Evolutionary conservation across 2,888 invertebrate species (phyloP), one percentile per base, ranked within the genome.

Genomic region (Cheilosia soror): DNA sequence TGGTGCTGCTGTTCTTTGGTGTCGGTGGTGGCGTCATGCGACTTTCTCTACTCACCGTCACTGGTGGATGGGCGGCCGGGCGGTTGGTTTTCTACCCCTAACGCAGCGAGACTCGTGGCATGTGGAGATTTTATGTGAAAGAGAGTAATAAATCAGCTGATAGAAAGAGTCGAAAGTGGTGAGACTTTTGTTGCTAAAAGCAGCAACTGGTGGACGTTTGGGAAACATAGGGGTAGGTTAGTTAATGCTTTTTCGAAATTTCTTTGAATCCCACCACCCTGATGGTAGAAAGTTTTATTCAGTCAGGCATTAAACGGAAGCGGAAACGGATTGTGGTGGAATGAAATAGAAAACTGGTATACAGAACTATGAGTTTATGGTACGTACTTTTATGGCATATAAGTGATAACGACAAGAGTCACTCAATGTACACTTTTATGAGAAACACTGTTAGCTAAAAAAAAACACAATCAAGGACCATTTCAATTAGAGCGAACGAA

Each of bases 191-290:
- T 76, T 69, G 69, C 44, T 6, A 4, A 40, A 5, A 9, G 57
- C 72, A 69, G 65, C 80, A 85, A 85, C 80, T 84, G 75, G 84
- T 84, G 83, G 83, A 40, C 13, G 58, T 5, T 11, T 20, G 7
- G 4, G 15, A 2, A 47, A 55, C 37, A 53, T 55, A 15, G 57
- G 40, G 83, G 71, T 72, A 55, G 72, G 71, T 78, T 49, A 62
- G 51, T 60, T 65, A 58, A 13, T 0, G 69, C 57, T 58, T 57
- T 69, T 69, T 69, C 69, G 69, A 55, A 69, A 29, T 57, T 9
- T 7, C 0, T 2, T 44, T 20, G 11, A 47, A 47, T 11, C 20
- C 9, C 2, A 5, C n/a, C 42, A 15, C 13, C 20, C 6, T 33
- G 4, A 20, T 49, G 15, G 20, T 31, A 20, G n/a, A 66, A 53